These are phyloP conservation scores for Trachelus troglodyta DNA, from an alignment of 2,888 invertebrate species.

Conservation along the genomic window DNA sequence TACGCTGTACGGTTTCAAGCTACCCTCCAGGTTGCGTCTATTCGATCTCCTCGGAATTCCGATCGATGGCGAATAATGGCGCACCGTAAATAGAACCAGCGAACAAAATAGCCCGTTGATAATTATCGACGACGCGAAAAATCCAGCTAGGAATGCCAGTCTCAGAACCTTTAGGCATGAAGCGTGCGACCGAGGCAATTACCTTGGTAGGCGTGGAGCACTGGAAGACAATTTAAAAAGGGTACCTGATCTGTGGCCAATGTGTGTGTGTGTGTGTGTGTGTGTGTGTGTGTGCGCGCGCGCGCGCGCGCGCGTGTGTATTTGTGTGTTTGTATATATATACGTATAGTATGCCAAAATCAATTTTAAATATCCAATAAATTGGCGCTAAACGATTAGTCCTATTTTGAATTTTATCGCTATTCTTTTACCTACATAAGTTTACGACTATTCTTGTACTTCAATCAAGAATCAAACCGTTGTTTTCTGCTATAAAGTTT, in stretches of 20 bases:
- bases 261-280: not conserved
- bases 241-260: not conserved
- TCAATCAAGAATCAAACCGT: not conserved
- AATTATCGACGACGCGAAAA: conserved; percentile 18
- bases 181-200: conserved; percentile 13
- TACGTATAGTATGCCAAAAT: not conserved
- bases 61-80: not conserved
- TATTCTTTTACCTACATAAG: not conserved
- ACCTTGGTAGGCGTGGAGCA: conserved; percentile 3
- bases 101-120: conserved; percentile 16
- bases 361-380: not conserved
- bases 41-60: not conserved
- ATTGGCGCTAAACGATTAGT: not conserved
- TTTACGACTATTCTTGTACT: not conserved
- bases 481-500: not conserved
- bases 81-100: not conserved
- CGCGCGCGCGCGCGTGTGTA: too few relatives aligned
- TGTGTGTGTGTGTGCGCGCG: not conserved
- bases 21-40: not conserved
- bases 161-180: not conserved
- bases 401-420: not conserved
- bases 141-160: conserved; percentile 12
- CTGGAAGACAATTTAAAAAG: not conserved
- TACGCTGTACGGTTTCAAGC: not conserved
- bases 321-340: too few relatives aligned